Percentiles rank a stretch among this genome's conserved stretches.
phyloP scores from a whole-genome alignment of 2,113 vertebrate genomes.

The Halcyon senegalensis region DNA sequence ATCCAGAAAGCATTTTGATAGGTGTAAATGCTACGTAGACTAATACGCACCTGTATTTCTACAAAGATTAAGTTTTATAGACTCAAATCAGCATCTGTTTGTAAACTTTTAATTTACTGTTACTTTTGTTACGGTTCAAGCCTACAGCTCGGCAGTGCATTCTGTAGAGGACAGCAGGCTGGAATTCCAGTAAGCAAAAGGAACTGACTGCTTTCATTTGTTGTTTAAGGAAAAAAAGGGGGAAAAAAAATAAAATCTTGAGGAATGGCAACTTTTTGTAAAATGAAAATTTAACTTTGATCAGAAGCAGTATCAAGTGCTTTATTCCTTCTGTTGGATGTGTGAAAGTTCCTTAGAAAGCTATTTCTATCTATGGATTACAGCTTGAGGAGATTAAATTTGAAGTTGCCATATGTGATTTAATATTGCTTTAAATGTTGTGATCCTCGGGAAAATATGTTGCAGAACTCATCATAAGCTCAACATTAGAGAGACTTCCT shows the following conservation, averaged over 20 bases:
- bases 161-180: not conserved
- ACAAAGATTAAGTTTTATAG: not conserved
- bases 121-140: not conserved
- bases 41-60: not conserved
- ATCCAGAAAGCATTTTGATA: not conserved
- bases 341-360: not conserved
- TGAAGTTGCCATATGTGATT: not conserved
- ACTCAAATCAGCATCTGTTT: not conserved
- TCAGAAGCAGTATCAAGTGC: not conserved
- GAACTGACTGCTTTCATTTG: not conserved
- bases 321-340: not conserved
- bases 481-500: not conserved
- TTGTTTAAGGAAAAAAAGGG: not conserved
- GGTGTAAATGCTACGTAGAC: not conserved
- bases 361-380: not conserved
- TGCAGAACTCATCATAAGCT: not conserved
- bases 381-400: not conserved
- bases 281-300: not conserved
- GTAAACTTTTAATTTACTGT: not conserved
- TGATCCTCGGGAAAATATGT: not conserved
- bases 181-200: not conserved
- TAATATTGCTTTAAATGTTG: not conserved
- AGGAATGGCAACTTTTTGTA: not conserved
- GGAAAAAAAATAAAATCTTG: not conserved
- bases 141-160: fast-evolving